Base-by-base conservation (phyloP, 2,113 vertebrate species). In the Cromileptes altivelis region DNA sequence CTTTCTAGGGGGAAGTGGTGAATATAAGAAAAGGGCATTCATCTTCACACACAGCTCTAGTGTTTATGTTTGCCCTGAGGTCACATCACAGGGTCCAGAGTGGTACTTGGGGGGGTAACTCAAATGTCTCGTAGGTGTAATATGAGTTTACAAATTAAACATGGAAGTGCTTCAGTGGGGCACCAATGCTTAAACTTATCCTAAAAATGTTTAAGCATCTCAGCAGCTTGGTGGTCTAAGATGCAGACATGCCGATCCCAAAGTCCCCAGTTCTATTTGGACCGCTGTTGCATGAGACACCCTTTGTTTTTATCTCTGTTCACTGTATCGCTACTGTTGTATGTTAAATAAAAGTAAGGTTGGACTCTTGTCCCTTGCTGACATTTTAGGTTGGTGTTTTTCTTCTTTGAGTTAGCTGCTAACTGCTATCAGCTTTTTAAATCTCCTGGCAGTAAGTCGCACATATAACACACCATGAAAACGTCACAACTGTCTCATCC, bases 111-210 rank as follows among this genome's bases (percentile, higher is more conserved):
- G 60, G 65, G 53, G 23, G 40, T 37, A 60, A 33, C 71, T 84
- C n/a, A 73, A 57, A 79, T 55, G 69, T 57, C 50, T 58, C 25
- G 58, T 17, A 58, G n/a, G 75, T 69, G 62, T n/a, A 77, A 77
- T 50, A 71, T 73, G 17, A 55, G 37, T 85, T 40, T 11, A 45
- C 47, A 83, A 49, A 61, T 71, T 30, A 61, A 45, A 27, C 77
- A 80, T 47, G 11, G 11, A 57, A 58, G 11, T 23, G 42, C 18
- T 60, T 5, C 15, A 47, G 18, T 40, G 13, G n/a, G 68, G 3
- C 14, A 40, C 17, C 37, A 58, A 55, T 61, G 52, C 49, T 65
- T 57, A 13, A 71, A 71, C 17, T 12, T 70, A 57, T 21, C 33
- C 21, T n/a, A 6, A 37, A 56, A n/a, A 42, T 63, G 25, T n/a